phyloP scores from a whole-genome alignment of 2,113 vertebrate genomes.

The Psittacula cyanocephala region DNA sequence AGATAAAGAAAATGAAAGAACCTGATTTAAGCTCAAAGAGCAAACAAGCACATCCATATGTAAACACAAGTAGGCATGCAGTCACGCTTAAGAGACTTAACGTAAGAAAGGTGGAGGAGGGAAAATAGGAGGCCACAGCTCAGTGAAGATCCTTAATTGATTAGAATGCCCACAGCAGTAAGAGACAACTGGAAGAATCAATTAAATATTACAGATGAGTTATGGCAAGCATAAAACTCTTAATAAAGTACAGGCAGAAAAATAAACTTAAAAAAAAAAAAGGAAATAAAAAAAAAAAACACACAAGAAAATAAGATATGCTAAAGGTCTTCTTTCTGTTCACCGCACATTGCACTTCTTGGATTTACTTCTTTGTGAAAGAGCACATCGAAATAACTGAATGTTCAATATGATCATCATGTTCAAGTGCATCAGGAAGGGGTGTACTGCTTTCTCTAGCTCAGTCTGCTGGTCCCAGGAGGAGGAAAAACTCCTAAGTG shows the following conservation, averaged over 20 bases:
- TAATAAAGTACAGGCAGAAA: not conserved
- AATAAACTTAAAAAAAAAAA: not conserved
- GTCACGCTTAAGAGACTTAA: conserved; percentile 1
- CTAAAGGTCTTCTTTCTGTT: not conserved
- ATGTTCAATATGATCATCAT: not conserved
- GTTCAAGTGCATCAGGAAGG: not conserved
- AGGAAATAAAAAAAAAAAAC: not conserved
- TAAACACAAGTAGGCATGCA: not conserved
- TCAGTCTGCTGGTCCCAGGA: conserved; percentile 8
- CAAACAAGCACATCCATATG: not conserved
- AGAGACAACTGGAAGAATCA: conserved; percentile 42
- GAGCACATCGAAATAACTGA: not conserved
- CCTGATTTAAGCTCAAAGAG: conserved; percentile 5
- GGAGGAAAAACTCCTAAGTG: conserved; percentile 4
- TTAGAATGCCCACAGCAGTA: conserved; percentile 48
- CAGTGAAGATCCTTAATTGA: conserved; percentile 61
- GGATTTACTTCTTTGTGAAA: not conserved
- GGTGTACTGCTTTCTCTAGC: not conserved
- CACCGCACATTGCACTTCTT: not conserved
- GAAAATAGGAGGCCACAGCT: conserved; percentile 49
- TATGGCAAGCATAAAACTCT: conserved; percentile 42
- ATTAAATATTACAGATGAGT: conserved; percentile 54
- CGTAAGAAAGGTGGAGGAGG: conserved; percentile 14
- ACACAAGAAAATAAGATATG: not conserved
- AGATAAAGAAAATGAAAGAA: conserved; percentile 39